Conservation (phyloP, 1,140 invertebrate species). For the Cydia splendana region DNA sequence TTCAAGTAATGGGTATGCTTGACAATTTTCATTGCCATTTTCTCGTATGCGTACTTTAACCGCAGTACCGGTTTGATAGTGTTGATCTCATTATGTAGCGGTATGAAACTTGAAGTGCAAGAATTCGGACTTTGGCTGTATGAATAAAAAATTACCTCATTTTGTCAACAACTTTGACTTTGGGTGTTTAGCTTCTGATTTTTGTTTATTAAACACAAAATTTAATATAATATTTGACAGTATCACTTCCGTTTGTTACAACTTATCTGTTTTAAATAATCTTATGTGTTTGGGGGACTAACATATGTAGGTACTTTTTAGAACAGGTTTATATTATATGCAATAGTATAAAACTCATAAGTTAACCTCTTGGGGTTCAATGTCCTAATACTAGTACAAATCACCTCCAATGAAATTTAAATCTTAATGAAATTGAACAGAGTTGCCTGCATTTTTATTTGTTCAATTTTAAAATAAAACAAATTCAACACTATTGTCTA, state of each 20-base stretch:
- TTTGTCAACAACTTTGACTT: not conserved
- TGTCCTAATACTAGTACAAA: no score
- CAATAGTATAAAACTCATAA: no score
- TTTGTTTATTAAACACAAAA: not conserved
- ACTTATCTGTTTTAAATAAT: no score
- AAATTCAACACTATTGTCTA: no score
- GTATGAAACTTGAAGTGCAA: not conserved
- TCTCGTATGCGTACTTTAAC: not conserved
- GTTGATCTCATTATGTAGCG: not conserved
- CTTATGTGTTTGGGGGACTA: no score
- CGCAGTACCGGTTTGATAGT: not conserved
- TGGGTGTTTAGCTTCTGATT: not conserved
- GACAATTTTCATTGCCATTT: not conserved
- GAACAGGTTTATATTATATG: no score
- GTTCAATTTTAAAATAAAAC: no score
- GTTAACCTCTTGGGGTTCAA: no score
- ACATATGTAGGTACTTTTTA: no score
- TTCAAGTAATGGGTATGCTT: not conserved
- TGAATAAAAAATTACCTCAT: not conserved
- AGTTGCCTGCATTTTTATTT: no score
- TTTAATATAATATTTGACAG: not conserved
- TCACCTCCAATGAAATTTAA: no score
- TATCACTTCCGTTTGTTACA: not conserved
- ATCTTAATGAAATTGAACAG: no score
- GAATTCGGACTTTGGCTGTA: not conserved